Percentiles rank a stretch among this genome's conserved stretches.
Conservation (phyloP, 2,888 invertebrate genomes). For the Heliconius cydno region DNA sequence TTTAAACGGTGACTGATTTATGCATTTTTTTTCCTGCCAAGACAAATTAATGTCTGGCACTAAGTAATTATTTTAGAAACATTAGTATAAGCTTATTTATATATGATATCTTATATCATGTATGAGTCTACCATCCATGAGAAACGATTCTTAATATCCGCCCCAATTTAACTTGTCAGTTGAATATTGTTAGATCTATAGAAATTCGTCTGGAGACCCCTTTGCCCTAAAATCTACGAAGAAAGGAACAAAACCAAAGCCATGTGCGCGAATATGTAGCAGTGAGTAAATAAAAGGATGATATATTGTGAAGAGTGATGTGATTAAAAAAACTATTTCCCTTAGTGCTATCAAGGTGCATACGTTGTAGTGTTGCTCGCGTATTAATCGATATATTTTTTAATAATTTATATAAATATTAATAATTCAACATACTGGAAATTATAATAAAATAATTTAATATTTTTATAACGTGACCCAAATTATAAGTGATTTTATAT, state of each 20-base stretch:
- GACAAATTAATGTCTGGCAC: constrained; percentile 28
- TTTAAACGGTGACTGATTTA: constrained; percentile 57
- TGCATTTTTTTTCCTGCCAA: constrained; percentile 41
- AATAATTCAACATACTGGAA: no score
- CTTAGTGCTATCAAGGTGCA: constrained; percentile 80
- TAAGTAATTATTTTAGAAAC: constrained; percentile 33
- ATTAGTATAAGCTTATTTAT: neutral
- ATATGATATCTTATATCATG: neutral
- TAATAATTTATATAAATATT: no score
- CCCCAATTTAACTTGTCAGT: constrained; percentile 54
- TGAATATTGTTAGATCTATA: constrained; percentile 49
- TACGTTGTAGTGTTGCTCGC: constrained; percentile 60
- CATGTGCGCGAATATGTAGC: constrained; percentile 78
- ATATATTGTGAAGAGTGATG: constrained; percentile 78
- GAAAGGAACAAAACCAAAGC: constrained; percentile 70
- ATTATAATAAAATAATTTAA: no score
- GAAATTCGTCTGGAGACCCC: constrained; percentile 58
- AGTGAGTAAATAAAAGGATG: constrained; percentile 80
- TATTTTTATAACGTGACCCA: no score
- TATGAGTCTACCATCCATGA: neutral
- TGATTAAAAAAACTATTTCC: constrained; percentile 81
- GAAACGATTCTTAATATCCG: constrained; percentile 40
- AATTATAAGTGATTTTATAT: no score
- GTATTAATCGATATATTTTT: constrained; percentile 46
- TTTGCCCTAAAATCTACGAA: constrained; percentile 59